Evolutionary conservation across 2,113 vertebrate species (phyloP).

Genomic region (Struthidea cinerea): DNA sequence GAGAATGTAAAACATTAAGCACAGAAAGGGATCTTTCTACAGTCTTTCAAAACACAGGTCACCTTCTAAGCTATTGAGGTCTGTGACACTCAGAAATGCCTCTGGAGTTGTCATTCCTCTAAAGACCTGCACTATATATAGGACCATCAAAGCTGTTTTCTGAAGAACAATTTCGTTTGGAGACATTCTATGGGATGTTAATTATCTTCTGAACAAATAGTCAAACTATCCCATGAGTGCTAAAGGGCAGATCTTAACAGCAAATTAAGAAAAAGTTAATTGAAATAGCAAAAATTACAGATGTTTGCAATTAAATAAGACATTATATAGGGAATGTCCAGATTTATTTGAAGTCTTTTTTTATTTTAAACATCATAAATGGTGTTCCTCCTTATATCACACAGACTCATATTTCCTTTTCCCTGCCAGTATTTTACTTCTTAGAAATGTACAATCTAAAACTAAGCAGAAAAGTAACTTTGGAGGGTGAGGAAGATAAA

Average conservation of each 20-base stretch:
- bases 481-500: not conserved
- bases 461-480: not conserved
- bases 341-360: not conserved
- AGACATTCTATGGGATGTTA: not conserved
- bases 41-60: not conserved
- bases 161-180: not conserved
- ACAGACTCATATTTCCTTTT: not conserved
- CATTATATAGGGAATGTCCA: not conserved
- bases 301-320: conserved; percentile 57
- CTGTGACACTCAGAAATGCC: not conserved
- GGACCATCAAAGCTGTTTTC: not conserved
- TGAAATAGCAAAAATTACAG: conserved; percentile 55
- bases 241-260: conserved; percentile 26
- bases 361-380: not conserved
- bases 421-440: not conserved
- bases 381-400: not conserved
- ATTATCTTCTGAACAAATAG: conserved; percentile 51
- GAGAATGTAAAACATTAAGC: not conserved
- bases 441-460: not conserved
- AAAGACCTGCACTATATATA: not conserved
- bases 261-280: conserved; percentile 51
- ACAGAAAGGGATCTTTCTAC: not conserved
- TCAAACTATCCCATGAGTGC: not conserved
- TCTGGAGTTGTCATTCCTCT: not conserved
- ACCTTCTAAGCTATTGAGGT: not conserved